Conservation (phyloP, 2,113 vertebrate species). For the Festucalex cinctus region DNA sequence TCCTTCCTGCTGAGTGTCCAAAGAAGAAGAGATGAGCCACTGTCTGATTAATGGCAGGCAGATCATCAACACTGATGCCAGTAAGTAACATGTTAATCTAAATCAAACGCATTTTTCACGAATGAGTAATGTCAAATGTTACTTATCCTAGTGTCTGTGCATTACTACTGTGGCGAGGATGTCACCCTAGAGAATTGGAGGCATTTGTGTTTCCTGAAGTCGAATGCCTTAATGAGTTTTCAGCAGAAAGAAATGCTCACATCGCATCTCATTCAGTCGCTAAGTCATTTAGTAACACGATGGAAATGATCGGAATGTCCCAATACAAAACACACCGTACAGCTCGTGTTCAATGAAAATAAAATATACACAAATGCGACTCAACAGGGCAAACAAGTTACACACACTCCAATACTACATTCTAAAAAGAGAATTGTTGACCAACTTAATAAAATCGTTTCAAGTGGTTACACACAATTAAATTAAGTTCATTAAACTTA, state of each 20-base stretch:
- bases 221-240: neutral
- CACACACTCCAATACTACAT: too few species aligned
- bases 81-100: neutral
- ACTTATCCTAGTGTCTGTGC: neutral
- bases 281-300: neutral
- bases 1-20: neutral
- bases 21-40: neutral
- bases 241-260: neutral
- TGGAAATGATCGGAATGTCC: neutral
- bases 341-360: neutral
- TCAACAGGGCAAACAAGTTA: neutral
- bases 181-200: neutral
- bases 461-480: too few species aligned
- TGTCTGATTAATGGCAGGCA: constrained; percentile 43
- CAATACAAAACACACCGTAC: neutral
- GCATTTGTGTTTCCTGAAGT: neutral
- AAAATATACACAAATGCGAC: neutral
- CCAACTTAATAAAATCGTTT: too few species aligned
- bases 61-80: constrained; percentile 37
- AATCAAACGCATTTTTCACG: neutral
- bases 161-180: neutral
- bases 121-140: neutral
- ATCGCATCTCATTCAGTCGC: neutral
- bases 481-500: too few species aligned
- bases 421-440: too few species aligned